Base-by-base conservation (phyloP, 2,113 vertebrate genomes). In the Epinephelus cyanopodus region DNA sequence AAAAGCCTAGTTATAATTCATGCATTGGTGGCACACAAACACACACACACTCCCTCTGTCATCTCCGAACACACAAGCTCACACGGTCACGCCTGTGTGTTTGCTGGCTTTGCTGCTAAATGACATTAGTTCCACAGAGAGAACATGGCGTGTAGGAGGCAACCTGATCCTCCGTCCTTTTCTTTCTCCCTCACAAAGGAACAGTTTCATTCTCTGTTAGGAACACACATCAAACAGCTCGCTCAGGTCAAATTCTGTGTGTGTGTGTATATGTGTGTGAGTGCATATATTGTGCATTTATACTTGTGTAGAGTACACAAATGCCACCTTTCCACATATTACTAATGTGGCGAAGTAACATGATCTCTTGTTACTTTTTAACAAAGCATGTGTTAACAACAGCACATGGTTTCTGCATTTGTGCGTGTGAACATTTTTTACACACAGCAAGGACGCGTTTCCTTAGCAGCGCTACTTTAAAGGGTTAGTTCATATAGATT, bases 41-140 rank as follows among this genome's bases (percentile, higher is more conserved):
- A 89, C 84, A 81, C 54, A 66, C 74, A 70, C 63, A 74, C 54
- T 9, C 47, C 18, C 66, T 62, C 48, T 71, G 67, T 79, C 77
- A 70, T 79, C 77, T 70, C 47, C 8, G 6, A 23, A 67, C 57
- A 48, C 80, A 74, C 52, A 81, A 25, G 83, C 84, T 75, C 84
- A 79, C 80, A 90, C 17, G 79, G 92, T 92, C 92, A 93, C 89
- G 92, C 90, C 87, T 92, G 91, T 87, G 85, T 91, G 92, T 93
- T 90, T 92, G 88, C 91, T 87, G 93, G 91, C 89, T 92, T 91
- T 81, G 76, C 91, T 86, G 84, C 89, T 87, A 93, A 93, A 94
- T 92, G 91, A 94, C 93, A 93, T 94, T 93, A 93, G 93, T 94
- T 93, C 92, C 93, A 93, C 86, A 88, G 81, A 90, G 92, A 88